Evolutionary conservation across 2,797 vertebrate species (phyloP), one percentile per base, ranked within the genome.

Genomic region (Molothrus aeneus): DNA sequence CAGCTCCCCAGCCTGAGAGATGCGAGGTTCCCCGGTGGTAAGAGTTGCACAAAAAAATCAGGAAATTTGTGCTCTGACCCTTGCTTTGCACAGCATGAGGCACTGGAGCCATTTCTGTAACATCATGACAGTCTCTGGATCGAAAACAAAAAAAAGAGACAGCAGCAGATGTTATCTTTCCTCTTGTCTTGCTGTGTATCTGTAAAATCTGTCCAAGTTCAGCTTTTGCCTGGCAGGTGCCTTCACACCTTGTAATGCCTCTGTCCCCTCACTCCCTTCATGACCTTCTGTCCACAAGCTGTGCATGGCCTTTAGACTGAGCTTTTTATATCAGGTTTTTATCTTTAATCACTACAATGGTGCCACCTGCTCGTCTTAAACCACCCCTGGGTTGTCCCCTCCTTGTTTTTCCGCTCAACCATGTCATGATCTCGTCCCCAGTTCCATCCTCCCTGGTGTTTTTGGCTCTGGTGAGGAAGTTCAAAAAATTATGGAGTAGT

Each of bases 231-330:
- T 69, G 59, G 25, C 73, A 69, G 54, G 20, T 40, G 21, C 22
- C 31, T 48, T 42, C 17, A 10, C 5, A 15, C 0, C 3, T 48
- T 86, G 47, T 40, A 47, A 51, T 0, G 4, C 17, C 16, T 29
- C 42, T 42, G 3, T 32, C 42, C 34, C 40, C 59, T 68, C 29
- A 2, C 6, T 57, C 4, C 18, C 6, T 0, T 32, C 38, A 6
- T 7, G 13, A 28, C 14, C n/a, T 48, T 50, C 64, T 54, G 50
- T 6, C 21, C 29, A 10, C 28, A 45, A 40, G 9, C 11, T 61
- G 26, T 51, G 6, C 26, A 3, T 5, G 20, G 22, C 34, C n/a
- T 72, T 56, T 11, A 61, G 42, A 12, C 3, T 36, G 16, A 56
- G 42, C 6, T 25, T 36, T 82, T 66, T 24, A 6, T 6, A 15